Conservation (phyloP, 2,888 invertebrate genomes). For the Malachius bipustulatus region DNA sequence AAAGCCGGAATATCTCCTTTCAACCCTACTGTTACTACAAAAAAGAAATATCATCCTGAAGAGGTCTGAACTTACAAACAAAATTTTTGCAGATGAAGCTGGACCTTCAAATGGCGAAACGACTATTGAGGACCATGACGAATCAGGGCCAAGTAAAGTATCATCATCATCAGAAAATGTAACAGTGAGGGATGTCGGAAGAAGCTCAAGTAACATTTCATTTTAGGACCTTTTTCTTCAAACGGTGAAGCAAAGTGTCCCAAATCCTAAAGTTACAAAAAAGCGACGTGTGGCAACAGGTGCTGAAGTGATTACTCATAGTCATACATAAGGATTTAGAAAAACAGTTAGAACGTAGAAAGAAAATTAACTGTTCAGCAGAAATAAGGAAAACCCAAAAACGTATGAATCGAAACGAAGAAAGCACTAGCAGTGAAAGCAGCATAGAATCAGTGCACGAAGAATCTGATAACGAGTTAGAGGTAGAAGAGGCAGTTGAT, state of each 20-base stretch:
- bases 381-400: constrained; percentile 9
- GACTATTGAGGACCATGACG: constrained; percentile 10
- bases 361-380: constrained; percentile 1
- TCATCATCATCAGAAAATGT: constrained; percentile 10
- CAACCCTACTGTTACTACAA: constrained; percentile 4
- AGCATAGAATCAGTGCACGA: constrained; percentile 9
- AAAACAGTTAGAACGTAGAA: background rate
- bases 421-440: constrained; percentile 12
- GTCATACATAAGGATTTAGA: constrained; percentile 10
- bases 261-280: constrained; percentile 13
- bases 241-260: constrained; percentile 10
- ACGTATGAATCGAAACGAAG: constrained; percentile 9
- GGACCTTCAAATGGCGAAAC: constrained; percentile 9
- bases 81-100: constrained; percentile 10
- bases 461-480: constrained; percentile 1
- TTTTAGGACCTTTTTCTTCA: constrained; percentile 12
- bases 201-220: constrained; percentile 12
- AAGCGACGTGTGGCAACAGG: constrained; percentile 13
- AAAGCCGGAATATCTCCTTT: constrained; percentile 7
- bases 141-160: constrained; percentile 11
- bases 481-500: constrained; percentile 10
- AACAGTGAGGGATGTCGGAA: constrained; percentile 8
- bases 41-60: constrained; percentile 11
- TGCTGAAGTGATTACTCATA: constrained; percentile 12
- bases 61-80: constrained; percentile 11